Base-by-base conservation (phyloP, 2,113 vertebrate genomes). In the Heteronetta atricapilla region DNA sequence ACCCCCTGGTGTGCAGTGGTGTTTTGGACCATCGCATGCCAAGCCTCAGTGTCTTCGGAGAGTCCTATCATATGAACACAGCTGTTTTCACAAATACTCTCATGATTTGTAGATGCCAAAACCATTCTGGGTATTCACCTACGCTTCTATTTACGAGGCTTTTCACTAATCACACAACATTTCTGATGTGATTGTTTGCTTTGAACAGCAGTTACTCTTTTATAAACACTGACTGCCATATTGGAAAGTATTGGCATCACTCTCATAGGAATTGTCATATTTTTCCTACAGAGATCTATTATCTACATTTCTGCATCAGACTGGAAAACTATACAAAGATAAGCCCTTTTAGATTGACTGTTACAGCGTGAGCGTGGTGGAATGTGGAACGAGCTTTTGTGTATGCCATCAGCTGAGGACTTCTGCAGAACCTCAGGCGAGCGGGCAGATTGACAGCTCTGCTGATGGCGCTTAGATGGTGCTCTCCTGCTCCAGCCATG, bases 281-380 rank as follows among this genome's bases (percentile, higher is more conserved):
- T 92, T 95, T 89, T 89, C 60, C 69, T 78, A 14, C 26, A 0
- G 5, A 90, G 77, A 94, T 94, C 84, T 86, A 87, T 79, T 73
- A 48, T 64, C 86, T 66, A 13, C 53, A 16, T 75, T 95, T 94
- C 79, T 92, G 44, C 72, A 42, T 74, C 66, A 80, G 76, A 55
- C 44, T 73, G 60, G 73, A 90, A 76, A 96, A 48, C 73, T 42
- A 31, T 31, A 48, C 73, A 76, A 92, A 48, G 76, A 90, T 85
- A 93, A 95, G 72, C 50, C 50, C 64, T 91, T 86, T 82, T 89
- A 93, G 74, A 92, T 6, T 94, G 92, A 58, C 69, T 76, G 29
- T 38, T 87, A 26, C 36, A 85, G 78, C 53, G 55, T 42, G 55
- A 69, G 69, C 38, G 34, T 8, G 42, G 68, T 36, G 46, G 80